Base-by-base conservation (phyloP, 2,888 invertebrate species). In the Chrysolina americana region DNA sequence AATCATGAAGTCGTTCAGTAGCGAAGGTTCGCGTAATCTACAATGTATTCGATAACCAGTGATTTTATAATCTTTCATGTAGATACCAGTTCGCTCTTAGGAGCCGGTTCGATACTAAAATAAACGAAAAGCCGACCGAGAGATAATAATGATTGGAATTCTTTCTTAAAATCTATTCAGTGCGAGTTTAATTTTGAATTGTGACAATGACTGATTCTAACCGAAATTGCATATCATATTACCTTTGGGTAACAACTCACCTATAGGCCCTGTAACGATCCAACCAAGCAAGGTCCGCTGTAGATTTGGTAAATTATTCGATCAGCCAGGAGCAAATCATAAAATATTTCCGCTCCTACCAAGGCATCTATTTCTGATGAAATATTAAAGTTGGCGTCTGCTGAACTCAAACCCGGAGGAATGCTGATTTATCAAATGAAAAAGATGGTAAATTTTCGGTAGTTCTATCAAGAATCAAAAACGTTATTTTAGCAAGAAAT, bases 391-490 rank as follows among this genome's bases (percentile, higher is more conserved):
- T 65, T 44, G 11, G 53, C 2, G 15, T 71, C 71, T 44, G 71
- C 71, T 47, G 59, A 10, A 0, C 15, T n/a, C 17, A 71, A 41
- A 44, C 21, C 21, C 3, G n/a, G 11, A 4, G 71, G 71, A 21
- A 71, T 65, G 10, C 19, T 8, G 41, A 50, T 68, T 23, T 15
- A 23, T 65, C 53, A n/a, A 48, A 53, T n/a, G 48, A 68, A 36
- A 41, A 13, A 3, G 17, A 28, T 8, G 66, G 53, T 17, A 70
- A 23, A 19, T 65, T 17, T 19, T 21, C 70, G 6, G 63, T 70
- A 50, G 63, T 72, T 63, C 63, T 63, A 3, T 72, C 68, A 8
- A 68, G 19, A 10, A 72, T 47, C n/a, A 68, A 44, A 50, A 68
- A 72, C 4, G n/a, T 23, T 56, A 68, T 19, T 13, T 72, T 19